Conservation (phyloP, 2,888 invertebrate species). For the Metellina segmentata region DNA sequence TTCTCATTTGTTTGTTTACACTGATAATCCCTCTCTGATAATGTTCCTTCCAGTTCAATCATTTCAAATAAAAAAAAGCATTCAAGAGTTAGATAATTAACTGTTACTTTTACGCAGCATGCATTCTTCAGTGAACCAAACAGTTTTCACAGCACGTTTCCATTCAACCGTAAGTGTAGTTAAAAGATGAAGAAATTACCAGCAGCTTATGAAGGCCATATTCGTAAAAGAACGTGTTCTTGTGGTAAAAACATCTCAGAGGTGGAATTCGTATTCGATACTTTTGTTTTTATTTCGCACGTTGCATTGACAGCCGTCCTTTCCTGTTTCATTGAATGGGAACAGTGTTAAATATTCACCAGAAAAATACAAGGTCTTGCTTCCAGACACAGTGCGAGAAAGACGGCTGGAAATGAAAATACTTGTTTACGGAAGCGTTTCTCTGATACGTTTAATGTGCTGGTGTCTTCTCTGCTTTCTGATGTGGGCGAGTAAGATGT, state of each 20-base stretch:
- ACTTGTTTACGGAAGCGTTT: slow-evolving; percentile 22
- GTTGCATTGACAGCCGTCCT: background rate
- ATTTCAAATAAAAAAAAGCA: too few relatives aligned
- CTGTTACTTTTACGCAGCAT: too few relatives aligned
- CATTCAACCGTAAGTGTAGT: background rate
- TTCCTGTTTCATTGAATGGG: background rate
- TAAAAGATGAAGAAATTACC: background rate
- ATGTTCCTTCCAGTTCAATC: too few relatives aligned
- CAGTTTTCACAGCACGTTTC: background rate
- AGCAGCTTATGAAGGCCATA: background rate
- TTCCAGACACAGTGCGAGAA: background rate
- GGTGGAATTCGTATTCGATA: background rate
- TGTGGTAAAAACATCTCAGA: background rate
- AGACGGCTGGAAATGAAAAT: background rate
- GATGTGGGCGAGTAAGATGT: slow-evolving; percentile 25
- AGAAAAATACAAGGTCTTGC: slow-evolving; percentile 12
- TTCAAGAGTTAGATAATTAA: too few relatives aligned
- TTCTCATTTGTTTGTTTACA: too few relatives aligned
- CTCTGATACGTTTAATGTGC: slow-evolving; percentile 5
- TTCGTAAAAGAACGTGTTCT: background rate
- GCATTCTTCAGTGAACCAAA: too few relatives aligned
- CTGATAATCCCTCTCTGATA: too few relatives aligned
- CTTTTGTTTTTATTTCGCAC: background rate
- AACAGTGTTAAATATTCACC: background rate
- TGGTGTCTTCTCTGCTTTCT: background rate